Conservation (phyloP, 1,140 invertebrate species). For the Calephelis nemesis region DNA sequence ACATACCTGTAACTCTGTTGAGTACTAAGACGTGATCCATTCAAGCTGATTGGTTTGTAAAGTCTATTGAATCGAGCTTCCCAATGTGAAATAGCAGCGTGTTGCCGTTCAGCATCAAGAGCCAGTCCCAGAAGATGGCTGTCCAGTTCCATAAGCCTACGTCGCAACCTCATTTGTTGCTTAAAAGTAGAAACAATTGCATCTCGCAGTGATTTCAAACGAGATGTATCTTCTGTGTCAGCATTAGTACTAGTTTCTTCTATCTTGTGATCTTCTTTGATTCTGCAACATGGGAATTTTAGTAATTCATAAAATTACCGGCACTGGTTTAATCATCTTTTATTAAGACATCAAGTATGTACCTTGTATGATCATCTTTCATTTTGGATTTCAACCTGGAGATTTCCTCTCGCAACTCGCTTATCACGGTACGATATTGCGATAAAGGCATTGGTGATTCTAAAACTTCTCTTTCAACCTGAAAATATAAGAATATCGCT, state of each 20-base stretch:
- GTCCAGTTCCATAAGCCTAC: slow-evolving; percentile 92
- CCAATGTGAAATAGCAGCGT: slow-evolving; percentile 92
- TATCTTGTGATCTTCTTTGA: slow-evolving; percentile 46
- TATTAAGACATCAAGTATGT: slow-evolving; percentile 20
- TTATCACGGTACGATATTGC: slow-evolving; percentile 85
- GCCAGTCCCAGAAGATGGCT: slow-evolving; percentile 90
- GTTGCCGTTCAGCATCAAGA: slow-evolving; percentile 91
- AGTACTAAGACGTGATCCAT: slow-evolving; percentile 79
- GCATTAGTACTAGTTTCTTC: slow-evolving; percentile 44
- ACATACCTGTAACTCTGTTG: slow-evolving; percentile 80
- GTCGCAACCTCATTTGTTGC: slow-evolving; percentile 92
- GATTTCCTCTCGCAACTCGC: slow-evolving; percentile 91
- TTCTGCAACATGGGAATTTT: slow-evolving; percentile 21
- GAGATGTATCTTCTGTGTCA: slow-evolving; percentile 66
- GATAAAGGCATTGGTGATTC: slow-evolving; percentile 91
- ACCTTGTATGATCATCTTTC: slow-evolving; percentile 83
- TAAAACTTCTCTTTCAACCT: slow-evolving; percentile 87
- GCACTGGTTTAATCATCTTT: background rate
- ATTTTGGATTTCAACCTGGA: slow-evolving; percentile 89
- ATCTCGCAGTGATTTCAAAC: slow-evolving; percentile 86
- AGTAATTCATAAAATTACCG: background rate
- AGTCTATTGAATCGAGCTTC: slow-evolving; percentile 88
- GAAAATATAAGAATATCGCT: slow-evolving; percentile 21
- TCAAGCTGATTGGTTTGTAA: slow-evolving; percentile 81
- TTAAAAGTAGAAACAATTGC: slow-evolving; percentile 93